Conservation (phyloP, 2,797 vertebrate genomes). For the Lithobates pipiens region DNA sequence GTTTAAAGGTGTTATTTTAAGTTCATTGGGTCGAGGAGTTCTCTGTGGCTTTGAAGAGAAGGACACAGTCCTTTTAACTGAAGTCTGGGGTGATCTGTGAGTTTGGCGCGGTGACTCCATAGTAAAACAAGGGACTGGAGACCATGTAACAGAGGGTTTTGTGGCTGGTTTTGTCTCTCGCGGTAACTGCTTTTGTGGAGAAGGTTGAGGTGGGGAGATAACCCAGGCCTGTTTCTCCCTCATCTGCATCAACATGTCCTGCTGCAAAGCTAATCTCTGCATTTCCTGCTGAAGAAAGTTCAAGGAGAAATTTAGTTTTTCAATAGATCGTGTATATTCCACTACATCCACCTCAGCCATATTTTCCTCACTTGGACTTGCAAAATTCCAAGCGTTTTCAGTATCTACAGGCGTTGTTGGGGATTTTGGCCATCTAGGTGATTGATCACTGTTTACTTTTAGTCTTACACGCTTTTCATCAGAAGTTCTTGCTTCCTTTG, state of each 20-base stretch:
- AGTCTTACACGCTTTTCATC: slow-evolving; percentile 67
- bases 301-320: slow-evolving; percentile 92
- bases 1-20: slow-evolving; percentile 91
- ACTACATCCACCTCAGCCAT: slow-evolving; percentile 87
- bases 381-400: slow-evolving; percentile 76
- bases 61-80: slow-evolving; percentile 87
- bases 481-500: slow-evolving; percentile 69
- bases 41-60: slow-evolving; percentile 88
- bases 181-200: slow-evolving; percentile 84
- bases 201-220: slow-evolving; percentile 85
- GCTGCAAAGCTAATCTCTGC: slow-evolving; percentile 94
- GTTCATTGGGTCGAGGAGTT: slow-evolving; percentile 89
- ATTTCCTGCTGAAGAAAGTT: slow-evolving; percentile 95
- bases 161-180: slow-evolving; percentile 81
- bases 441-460: slow-evolving; percentile 72
- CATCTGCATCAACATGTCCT: slow-evolving; percentile 98
- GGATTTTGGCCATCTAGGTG: slow-evolving; percentile 82
- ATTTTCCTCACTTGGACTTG: slow-evolving; percentile 78
- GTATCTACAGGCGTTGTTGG: slow-evolving; percentile 71
- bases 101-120: slow-evolving; percentile 84
- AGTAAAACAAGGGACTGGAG: slow-evolving; percentile 75
- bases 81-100: slow-evolving; percentile 88
- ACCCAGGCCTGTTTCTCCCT: slow-evolving; percentile 94
- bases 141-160: slow-evolving; percentile 84
- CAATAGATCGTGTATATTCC: slow-evolving; percentile 95